Evolutionary conservation across 1,140 invertebrate genomes (phyloP), one percentile per base, ranked within the genome.

Genomic region (Gryllus bimaculatus): DNA sequence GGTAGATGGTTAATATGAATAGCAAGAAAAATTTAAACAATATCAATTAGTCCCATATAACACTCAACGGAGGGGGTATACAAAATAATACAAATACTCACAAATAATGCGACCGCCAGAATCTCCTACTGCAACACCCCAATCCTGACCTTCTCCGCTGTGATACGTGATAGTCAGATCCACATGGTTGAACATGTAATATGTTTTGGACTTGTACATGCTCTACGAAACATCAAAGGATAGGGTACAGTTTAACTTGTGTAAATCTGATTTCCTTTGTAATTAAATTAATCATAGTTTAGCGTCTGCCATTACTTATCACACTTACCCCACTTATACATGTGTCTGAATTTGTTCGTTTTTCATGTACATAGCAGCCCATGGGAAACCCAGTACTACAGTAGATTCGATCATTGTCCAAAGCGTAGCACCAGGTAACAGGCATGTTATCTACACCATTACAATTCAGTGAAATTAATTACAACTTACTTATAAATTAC

Each of bases 341-440:
- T 18, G 89, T 88, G 82, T 92, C 91, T 84, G 90, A 90, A 73
- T 86, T 86, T 48, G 85, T 85, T 73, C 87, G 87, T 13, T 88
- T 82, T 82, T 90, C 88, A 80, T 89, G 87, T 66, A 91, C 89
- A 86, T 94, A 96, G 85, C 98, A 99, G n/a, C 98, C 98, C 92
- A 99, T 97, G 0, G 97, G 97, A 85, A 99, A 99, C 49, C 98
- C 97, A 79, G 94, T 96, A 75, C 93, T 95, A 85, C 98, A 99
- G 87, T 95, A 93, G 82, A 93, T 91, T 84, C 91, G 89, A 80
- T 88, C 90, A 84, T 92, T 90, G 81, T 96, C 93, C 26, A 92
- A 88, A 79, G 90, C 86, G 85, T 98, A 99, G 86, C 98, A 99
- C 94, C 95, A 99, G 0, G 94, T 95, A 4, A 95, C 93, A 49